Percentiles rank a stretch among this genome's conserved stretches.
Evolutionary conservation across 2,113 vertebrate genomes (phyloP).

Genomic region (Acrocephalus arundinaceus): DNA sequence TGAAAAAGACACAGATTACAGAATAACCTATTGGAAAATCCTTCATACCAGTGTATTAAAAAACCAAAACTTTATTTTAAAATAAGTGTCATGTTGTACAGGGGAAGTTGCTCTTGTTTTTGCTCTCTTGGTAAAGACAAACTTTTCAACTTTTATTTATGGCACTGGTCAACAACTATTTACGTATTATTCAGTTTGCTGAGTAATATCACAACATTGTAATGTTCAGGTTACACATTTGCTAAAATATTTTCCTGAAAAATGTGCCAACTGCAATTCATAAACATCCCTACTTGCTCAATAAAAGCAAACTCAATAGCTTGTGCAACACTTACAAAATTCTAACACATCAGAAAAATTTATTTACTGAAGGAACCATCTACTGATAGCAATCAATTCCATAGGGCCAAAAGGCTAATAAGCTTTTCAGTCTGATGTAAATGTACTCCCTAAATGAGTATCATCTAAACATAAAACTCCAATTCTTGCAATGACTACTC

Average conservation of each 20-base stretch:
- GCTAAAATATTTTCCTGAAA: background rate
- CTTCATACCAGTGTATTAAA: background rate
- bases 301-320: background rate
- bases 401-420: background rate
- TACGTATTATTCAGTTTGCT: background rate
- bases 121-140: background rate
- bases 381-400: background rate
- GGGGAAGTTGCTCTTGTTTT: background rate
- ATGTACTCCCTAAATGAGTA: background rate
- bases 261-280: background rate
- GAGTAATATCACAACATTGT: background rate
- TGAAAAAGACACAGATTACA: background rate
- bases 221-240: background rate
- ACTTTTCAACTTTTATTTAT: background rate
- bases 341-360: background rate
- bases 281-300: background rate
- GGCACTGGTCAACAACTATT: background rate
- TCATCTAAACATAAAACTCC: background rate
- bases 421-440: background rate
- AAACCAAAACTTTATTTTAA: background rate
- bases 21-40: background rate
- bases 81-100: background rate
- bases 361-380: background rate
- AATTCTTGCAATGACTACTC: slow-evolving; percentile 28
- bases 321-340: background rate